phyloP scores from a whole-genome alignment of 2,113 vertebrate genomes.

The Alouatta palliata region DNA sequence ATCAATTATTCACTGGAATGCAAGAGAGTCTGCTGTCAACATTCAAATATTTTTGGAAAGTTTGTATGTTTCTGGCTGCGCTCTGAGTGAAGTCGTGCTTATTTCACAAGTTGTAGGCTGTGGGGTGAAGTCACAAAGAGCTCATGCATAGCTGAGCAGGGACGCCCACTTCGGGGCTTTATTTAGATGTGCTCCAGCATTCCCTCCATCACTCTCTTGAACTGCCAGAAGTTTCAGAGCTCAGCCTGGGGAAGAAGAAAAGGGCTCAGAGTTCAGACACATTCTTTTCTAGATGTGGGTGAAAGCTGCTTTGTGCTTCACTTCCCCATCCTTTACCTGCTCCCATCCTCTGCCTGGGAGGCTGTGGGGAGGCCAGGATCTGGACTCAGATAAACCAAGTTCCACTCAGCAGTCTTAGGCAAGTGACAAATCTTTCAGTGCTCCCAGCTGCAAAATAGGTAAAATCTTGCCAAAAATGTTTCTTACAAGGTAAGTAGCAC shows the following conservation, averaged over 20 bases:
- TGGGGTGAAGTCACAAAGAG: slow-evolving; percentile 36
- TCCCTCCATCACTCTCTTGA: not conserved
- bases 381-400: not conserved
- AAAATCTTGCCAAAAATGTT: not conserved
- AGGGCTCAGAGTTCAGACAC: not conserved
- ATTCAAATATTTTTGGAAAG: slow-evolving; percentile 56
- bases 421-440: not conserved
- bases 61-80: slow-evolving; percentile 32
- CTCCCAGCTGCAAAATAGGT: not conserved
- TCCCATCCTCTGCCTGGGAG: not conserved
- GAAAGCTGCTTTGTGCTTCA: not conserved
- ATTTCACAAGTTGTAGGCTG: not conserved
- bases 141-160: slow-evolving; percentile 46
- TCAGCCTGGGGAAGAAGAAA: not conserved
- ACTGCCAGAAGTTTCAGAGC: not conserved
- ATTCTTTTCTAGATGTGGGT: not conserved
- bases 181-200: slow-evolving; percentile 63
- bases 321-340: not conserved
- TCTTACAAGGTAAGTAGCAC: not conserved
- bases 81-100: not conserved
- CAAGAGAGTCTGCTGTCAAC: slow-evolving; percentile 41
- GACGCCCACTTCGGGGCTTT: slow-evolving; percentile 57
- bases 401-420: too few species aligned
- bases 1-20: slow-evolving; percentile 43
- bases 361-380: fast-evolving